Base-by-base conservation (phyloP, 2,888 invertebrate genomes). In the Scaptomyza reducta region DNA sequence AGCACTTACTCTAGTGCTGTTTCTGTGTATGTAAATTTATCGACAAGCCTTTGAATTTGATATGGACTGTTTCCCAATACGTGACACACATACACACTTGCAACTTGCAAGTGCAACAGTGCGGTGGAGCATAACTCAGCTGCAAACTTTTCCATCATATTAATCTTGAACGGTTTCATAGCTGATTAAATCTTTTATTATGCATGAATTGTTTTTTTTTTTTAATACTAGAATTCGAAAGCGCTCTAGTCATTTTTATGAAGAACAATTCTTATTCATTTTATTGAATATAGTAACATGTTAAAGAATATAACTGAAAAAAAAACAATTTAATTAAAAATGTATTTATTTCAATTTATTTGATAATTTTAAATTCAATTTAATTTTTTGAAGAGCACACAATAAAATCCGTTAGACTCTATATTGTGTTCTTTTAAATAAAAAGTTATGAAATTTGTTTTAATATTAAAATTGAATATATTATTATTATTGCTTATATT, bases 21-120 rank as follows among this genome's bases (percentile, higher is more conserved):
- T 9, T 27, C 2, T 51, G 44, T 70, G 45, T 22, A 55, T 56
- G 55, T 56, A 49, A 42, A 63, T 58, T 59, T 63, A 64, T 59
- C 51, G 49, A 69, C 41, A 58, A 51, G 46, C 40, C 40, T 27
- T 47, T 59, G 50, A 56, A 50, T 53, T 51, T 58, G 31, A 73
- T 59, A 45, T 55, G 46, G n/a, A 55, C 55, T 62, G 35, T 62
- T 46, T 31, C 38, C 31, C 22, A 44, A 63, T 22, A 67, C 50
- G 38, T 47, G 58, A 51, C 44, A 35, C 31, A 45, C 29, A 46
- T 16, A 44, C 25, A 49, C 18, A 45, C n/a, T 16, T 31, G 29
- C 44, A 44, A 40, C 31, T 16, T 31, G 40, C 51, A 53, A 35
- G 27, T 42, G 46, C 44, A 51, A 40, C 14, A 38, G 3, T 35